phyloP scores from a whole-genome alignment of 2,888 invertebrate genomes.

The Dorcus hopei region DNA sequence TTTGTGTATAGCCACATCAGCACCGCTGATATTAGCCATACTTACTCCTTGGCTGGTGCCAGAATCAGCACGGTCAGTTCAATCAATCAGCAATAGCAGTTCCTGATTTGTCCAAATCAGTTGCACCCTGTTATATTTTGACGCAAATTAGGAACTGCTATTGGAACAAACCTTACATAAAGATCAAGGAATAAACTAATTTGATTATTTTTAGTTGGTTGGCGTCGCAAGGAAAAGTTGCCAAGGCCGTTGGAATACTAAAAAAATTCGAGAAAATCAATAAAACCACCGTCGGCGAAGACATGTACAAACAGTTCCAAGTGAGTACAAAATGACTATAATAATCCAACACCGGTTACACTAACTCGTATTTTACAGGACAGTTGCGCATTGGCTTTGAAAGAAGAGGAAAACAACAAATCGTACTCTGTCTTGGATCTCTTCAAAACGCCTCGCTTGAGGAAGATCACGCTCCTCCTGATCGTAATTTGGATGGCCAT shows the following conservation, averaged over 20 bases:
- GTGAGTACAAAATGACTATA: slow-evolving; percentile 50
- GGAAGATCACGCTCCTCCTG: slow-evolving; percentile 72
- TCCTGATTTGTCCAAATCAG: not conserved
- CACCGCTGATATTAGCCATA: slow-evolving; percentile 68
- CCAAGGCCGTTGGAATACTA: slow-evolving; percentile 73
- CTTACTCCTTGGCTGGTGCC: slow-evolving; percentile 76
- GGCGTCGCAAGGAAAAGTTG: slow-evolving; percentile 79
- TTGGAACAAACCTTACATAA: not conserved
- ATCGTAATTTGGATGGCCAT: slow-evolving; percentile 89
- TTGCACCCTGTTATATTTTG: no score
- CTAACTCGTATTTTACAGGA: slow-evolving; percentile 49
- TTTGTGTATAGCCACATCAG: slow-evolving; percentile 75
- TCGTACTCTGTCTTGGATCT: slow-evolving; percentile 78
- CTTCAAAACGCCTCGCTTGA: slow-evolving; percentile 72
- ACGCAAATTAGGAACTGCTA: no score
- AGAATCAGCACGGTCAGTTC: slow-evolving; percentile 73
- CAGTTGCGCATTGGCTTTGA: slow-evolving; percentile 65
- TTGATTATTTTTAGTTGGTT: slow-evolving; percentile 63
- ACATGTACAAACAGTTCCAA: slow-evolving; percentile 70
- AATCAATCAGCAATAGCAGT: not conserved
- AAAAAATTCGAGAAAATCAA: slow-evolving; percentile 79
- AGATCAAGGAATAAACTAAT: not conserved
- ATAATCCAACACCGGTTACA: no score
- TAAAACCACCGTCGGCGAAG: slow-evolving; percentile 68
- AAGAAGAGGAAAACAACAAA: slow-evolving; percentile 67